Base-by-base conservation (phyloP, 2,113 vertebrate species). In the Synodontis membranacea region DNA sequence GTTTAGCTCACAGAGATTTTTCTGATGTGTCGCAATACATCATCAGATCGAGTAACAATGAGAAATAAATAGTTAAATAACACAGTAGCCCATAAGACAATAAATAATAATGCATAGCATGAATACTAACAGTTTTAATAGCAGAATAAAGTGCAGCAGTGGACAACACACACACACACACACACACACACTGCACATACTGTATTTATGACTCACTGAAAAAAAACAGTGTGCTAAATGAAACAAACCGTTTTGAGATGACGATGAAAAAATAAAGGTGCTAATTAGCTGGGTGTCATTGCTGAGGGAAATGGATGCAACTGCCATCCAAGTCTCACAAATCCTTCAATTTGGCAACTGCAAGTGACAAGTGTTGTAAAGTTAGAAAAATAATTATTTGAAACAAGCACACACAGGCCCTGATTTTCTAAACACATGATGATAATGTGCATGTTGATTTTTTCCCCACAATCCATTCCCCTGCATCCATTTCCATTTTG, bases 331-430 rank as follows among this genome's bases (percentile, higher is more conserved):
- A 58, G 19, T 56, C 78, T 79, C 17, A 76, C 74, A 76, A 76
- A 79, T 79, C 76, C 21, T 50, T 58, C 48, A 54, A 37, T 79
- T 52, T 34, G 75, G 78, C 78, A 58, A 34, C 48, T 39, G 52
- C 52, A 39, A 58, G 23, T 7, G 34, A 28, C 9, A 3, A 3
- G n/a, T 54, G 34, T 58, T 58, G 19, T 25, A 56, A 58, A 5
- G 23, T 39, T 37, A 6, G 46, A 48, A 50, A 76, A 31, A 76
- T 11, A 23, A 37, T 79, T 79, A 54, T n/a, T 17, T 34, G 75
- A 52, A 79, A 79, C 44, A 50, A n/a, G n/a, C 10, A 10, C 50
- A 37, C 31, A 25, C 50, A 12, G 21, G 12, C 52, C 23, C 21
- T 58, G 52, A 39, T 58, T 80, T 25, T 25, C 19, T 25, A 14